Base-by-base conservation (phyloP, 1,140 invertebrate genomes). In the Diorhabda sublineata region DNA sequence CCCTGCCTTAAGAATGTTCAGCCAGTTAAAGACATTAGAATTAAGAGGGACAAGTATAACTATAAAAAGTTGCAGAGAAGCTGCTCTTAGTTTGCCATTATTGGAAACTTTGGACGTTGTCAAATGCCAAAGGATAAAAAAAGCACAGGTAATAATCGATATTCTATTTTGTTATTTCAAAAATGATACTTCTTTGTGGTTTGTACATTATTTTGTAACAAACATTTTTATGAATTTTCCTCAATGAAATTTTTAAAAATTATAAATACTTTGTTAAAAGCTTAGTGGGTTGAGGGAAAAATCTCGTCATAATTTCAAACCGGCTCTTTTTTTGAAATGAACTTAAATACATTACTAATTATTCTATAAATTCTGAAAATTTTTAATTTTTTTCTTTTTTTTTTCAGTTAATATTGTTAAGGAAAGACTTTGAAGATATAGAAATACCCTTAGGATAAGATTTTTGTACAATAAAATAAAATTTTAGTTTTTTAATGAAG, bases 11-110 rank as follows among this genome's bases (percentile, higher is more conserved):
- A 71, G 73, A 61, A 71, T 71, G 66, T 74, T 71, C 61, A 73
- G 68, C 7, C 71, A 76, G 60, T 47, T 76, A 42, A 73, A 69
- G 64, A 67, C 63, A 45, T 45, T 76, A 3, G 74, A 76, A 58
- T 61, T 76, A 56, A 68, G 74, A 62, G 74, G 71, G 6, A 62
- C 72, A 4, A 72, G 72, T 71, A 74, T 76, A 58, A 76, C 74
- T 4, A 72, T 76, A 61, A 73, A 70, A 62, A 76, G 74, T 66
- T 76, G 74, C 68, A 58, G 71, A 45, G 74, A 76, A 69, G 74
- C 74, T 6, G 73, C 73, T 6, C 67, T 76, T 8, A 67, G 73
- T 7, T 45, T 76, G 41, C 74, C 74, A 41, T 71, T 71, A 5
- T 58, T 76, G n/a, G 62, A 73, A 66, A 69, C 61, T 42, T 47